Base-by-base conservation (phyloP, 1,140 invertebrate genomes). In the Drosophila simulans region DNA sequence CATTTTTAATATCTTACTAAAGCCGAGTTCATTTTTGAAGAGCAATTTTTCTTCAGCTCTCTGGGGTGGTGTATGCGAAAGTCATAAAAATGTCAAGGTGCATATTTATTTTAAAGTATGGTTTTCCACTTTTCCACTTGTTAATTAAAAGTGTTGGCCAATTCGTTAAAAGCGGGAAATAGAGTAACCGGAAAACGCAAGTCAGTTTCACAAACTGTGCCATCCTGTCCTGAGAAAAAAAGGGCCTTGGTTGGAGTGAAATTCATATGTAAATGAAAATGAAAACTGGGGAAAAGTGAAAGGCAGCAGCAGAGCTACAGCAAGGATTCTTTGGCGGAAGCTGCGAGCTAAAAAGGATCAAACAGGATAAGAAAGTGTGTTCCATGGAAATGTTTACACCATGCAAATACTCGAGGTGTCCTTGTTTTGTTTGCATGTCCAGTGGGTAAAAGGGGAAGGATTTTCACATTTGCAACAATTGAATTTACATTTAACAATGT, bases 1-100 rank as follows among this genome's bases (percentile, higher is more conserved):
- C 74, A 74, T 74, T 74, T 74, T 74, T 74, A 74, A 74, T 74
- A 74, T 55, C 56, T 72, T 72, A 72, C 55, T 52, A 40, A 62
- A 62, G 49, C 40, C 68, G 54, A 46, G 42, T 46, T 22, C 35
- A 52, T 58, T 59, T 59, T 45, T 52, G 13, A 46, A 45, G 40
- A 34, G 17, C 55, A 20, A 53, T 72, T 43, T 73, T 37, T 53
- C 56, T 53, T 45, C 0, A 42, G 17, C 40, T 10, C 58, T 64
- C 51, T 20, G 31, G 49, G 42, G 43, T 31, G 31, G 31, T 31
- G 49, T 39, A 48, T 73, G 73, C 62, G 62, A 56, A 63, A 73
- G 69, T 45, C 71, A 74, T 74, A 62, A 74, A 74, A 74, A 74
- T 73, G 71, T 73, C 70, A 71, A 34, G 66, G 25, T 51, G 45